Conservation (phyloP, 2,113 vertebrate species). For the Neolamprologus longior region DNA sequence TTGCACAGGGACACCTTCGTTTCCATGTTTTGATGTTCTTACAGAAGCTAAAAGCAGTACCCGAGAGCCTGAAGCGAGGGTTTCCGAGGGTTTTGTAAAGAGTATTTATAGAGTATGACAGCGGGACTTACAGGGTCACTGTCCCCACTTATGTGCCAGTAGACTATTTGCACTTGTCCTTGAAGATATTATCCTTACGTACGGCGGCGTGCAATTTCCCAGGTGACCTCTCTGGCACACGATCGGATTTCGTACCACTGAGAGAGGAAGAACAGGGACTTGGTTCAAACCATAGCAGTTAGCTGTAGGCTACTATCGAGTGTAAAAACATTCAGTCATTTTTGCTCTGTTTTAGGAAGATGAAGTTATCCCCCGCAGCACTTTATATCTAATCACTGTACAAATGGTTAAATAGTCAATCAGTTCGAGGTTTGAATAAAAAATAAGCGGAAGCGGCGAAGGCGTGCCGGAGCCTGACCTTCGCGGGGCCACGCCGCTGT, state of each 20-base stretch:
- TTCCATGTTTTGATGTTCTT: conserved; percentile 99
- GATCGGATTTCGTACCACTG: conserved; percentile 77
- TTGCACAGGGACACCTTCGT: conserved; percentile 85
- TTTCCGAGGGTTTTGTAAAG: conserved; percentile 92
- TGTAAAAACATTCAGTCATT: conserved; percentile 80
- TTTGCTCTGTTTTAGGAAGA: conserved; percentile 90
- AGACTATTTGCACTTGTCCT: conserved; percentile 99
- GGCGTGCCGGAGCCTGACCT: conserved; percentile 52
- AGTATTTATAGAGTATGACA: conserved; percentile 99
- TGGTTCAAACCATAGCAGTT: conserved; percentile 78
- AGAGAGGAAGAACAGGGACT: conserved; percentile 89
- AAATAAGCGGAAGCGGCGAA: conserved; percentile 29
- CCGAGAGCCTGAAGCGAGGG: conserved; percentile 82
- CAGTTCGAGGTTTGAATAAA: conserved; percentile 55
- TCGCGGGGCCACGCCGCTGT: conserved; percentile 70
- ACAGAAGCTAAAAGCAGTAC: conserved; percentile 94
- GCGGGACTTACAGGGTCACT: conserved; percentile 99
- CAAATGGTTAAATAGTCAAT: conserved; percentile 80
- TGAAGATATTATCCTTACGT: conserved; percentile 82
- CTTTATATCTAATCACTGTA: conserved; percentile 99
- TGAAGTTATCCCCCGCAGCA: conserved; percentile 95
- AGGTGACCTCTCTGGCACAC: conserved; percentile 86
- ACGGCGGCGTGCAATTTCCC: conserved; percentile 93
- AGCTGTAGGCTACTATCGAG: conserved; percentile 66
- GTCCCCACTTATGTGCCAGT: conserved; percentile 99